phyloP scores from a whole-genome alignment of 35 echinoderm and acorn worm genomes.

The Ptychodera flava region DNA sequence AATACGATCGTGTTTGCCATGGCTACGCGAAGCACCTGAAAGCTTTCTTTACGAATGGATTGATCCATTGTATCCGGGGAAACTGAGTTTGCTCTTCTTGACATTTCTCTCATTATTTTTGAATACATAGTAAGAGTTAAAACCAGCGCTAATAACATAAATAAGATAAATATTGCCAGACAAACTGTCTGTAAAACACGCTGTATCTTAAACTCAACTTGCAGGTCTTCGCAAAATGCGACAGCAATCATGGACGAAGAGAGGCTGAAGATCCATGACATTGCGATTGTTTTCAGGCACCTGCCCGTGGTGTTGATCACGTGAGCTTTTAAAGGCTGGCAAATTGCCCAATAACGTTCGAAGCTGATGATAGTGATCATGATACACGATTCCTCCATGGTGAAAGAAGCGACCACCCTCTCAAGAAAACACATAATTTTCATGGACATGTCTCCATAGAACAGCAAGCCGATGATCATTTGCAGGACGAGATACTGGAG shows the following conservation, averaged over 20 bases:
- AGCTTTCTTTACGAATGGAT: neutral
- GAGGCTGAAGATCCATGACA: neutral
- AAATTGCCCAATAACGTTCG: neutral
- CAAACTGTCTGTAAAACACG: neutral
- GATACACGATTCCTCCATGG: neutral
- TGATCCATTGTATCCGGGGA: neutral
- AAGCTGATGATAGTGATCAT: neutral
- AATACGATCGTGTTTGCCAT: neutral
- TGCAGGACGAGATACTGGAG: no score
- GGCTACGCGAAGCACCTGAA: neutral
- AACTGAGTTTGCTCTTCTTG: neutral
- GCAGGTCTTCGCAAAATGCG: neutral
- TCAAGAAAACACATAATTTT: no score
- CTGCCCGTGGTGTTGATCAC: neutral
- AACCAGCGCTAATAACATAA: neutral
- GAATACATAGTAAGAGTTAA: neutral
- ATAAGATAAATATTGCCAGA: neutral
- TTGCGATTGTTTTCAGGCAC: neutral
- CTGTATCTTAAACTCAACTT: neutral
- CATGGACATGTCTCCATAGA: no score
- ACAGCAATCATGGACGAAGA: neutral
- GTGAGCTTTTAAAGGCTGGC: neutral
- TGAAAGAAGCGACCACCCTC: no score
- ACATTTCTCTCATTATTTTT: neutral
- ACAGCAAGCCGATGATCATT: no score